A percentile compares a stretch with the other conserved stretches of the same genome.
Conservation (phyloP, 2,113 vertebrate species). For the Tyrannus savana region DNA sequence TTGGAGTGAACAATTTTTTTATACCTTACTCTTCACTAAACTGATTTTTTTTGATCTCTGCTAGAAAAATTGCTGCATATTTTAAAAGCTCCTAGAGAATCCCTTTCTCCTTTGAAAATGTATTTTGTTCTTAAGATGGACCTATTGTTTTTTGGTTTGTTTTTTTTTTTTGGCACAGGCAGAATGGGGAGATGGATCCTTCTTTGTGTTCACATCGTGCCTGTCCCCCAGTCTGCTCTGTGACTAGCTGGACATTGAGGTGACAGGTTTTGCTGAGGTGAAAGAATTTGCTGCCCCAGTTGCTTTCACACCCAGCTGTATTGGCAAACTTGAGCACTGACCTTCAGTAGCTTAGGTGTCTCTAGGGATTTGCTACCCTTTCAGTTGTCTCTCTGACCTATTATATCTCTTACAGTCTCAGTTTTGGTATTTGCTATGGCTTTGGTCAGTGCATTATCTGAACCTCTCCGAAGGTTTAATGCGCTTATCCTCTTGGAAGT, state of each 20-base stretch:
- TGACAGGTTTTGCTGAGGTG: background rate
- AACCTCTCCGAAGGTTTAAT: background rate
- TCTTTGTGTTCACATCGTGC: background rate
- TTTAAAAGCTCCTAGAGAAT: background rate
- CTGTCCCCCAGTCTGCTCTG: background rate
- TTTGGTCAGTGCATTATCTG: background rate
- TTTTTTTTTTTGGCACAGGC: background rate
- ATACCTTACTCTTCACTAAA: background rate
- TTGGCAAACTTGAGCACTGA: background rate
- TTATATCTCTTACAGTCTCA: background rate
- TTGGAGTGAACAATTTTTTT: background rate
- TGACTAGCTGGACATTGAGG: background rate
- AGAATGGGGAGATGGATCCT: background rate
- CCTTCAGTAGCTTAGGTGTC: background rate
- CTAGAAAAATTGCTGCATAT: background rate
- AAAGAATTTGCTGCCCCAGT: background rate
- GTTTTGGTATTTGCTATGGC: slow-evolving; percentile 26
- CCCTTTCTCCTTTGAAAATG: background rate
- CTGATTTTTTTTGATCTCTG: background rate
- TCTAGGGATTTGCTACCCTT: background rate
- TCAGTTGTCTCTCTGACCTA: slow-evolving; percentile 31
- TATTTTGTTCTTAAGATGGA: background rate
- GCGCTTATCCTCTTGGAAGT: background rate
- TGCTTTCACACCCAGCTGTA: background rate
- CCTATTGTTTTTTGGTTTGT: background rate